Conservation (phyloP, 2,888 invertebrate genomes). For the Drosophila recens region DNA sequence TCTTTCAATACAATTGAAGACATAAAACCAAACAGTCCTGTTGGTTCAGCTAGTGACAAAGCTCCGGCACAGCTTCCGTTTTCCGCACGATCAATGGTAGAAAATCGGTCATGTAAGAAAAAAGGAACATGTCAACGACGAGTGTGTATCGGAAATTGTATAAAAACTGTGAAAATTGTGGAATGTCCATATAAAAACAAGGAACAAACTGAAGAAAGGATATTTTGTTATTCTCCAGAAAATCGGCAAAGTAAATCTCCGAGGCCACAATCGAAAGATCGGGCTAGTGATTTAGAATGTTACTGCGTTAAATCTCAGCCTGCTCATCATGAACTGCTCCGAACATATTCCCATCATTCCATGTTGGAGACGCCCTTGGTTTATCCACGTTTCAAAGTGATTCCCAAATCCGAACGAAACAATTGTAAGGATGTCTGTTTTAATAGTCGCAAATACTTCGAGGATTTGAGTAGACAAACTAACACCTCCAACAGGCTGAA, state of each 20-base stretch:
- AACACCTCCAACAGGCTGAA: neutral
- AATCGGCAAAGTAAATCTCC: neutral
- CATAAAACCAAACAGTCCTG: too few species aligned
- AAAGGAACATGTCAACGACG: neutral
- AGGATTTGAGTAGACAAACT: neutral
- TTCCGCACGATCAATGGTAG: neutral
- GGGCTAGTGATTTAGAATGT: neutral
- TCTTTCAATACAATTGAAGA: neutral
- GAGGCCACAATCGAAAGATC: neutral
- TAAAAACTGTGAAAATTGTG: neutral
- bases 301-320: neutral
- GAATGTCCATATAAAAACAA: neutral
- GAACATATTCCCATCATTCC: neutral
- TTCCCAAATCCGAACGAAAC: neutral
- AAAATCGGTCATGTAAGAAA: neutral
- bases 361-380: neutral
- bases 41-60: neutral
- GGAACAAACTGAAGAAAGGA: neutral
- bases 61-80: neutral
- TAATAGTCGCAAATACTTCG: neutral
- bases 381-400: slow-evolving; percentile 3
- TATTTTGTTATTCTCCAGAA: too few species aligned
- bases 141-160: neutral
- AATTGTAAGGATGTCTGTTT: neutral
- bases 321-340: neutral